Conservation (phyloP, 2,113 vertebrate species). For the Echinops telfairi region DNA sequence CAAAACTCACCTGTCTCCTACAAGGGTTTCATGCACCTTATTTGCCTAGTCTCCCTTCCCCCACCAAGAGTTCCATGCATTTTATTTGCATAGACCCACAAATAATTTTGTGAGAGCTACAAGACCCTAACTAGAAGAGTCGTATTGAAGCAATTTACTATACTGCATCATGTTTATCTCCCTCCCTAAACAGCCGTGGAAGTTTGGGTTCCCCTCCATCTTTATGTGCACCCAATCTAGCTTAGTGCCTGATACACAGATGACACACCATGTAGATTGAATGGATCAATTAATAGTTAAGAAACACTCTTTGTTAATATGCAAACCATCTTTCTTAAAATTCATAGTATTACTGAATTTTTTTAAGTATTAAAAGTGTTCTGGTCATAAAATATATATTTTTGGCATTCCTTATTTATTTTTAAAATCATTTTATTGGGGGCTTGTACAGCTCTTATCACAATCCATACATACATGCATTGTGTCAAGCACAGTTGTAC, state of each 20-base stretch:
- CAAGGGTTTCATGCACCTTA: neutral
- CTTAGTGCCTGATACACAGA: neutral
- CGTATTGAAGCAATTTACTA: neutral
- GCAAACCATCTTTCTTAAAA: neutral
- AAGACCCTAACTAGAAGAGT: neutral
- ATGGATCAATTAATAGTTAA: neutral
- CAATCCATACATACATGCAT: no score
- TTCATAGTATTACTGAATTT: neutral
- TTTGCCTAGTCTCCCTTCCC: no score
- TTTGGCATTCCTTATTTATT: no score
- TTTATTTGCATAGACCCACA: neutral
- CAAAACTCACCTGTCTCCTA: neutral
- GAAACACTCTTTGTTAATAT: neutral
- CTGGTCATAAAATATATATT: no score
- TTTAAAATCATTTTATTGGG: no score
- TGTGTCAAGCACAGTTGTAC: no score
- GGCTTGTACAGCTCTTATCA: no score
- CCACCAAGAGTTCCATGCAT: neutral
- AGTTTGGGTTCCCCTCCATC: neutral
- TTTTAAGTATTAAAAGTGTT: no score
- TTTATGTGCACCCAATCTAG: neutral
- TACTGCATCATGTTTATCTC: neutral
- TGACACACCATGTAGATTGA: neutral
- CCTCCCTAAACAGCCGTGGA: accelerated
- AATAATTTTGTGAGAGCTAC: neutral